phyloP scores from a whole-genome alignment of 2,888 invertebrate species.

The Chrysopilus asiliformis region DNA sequence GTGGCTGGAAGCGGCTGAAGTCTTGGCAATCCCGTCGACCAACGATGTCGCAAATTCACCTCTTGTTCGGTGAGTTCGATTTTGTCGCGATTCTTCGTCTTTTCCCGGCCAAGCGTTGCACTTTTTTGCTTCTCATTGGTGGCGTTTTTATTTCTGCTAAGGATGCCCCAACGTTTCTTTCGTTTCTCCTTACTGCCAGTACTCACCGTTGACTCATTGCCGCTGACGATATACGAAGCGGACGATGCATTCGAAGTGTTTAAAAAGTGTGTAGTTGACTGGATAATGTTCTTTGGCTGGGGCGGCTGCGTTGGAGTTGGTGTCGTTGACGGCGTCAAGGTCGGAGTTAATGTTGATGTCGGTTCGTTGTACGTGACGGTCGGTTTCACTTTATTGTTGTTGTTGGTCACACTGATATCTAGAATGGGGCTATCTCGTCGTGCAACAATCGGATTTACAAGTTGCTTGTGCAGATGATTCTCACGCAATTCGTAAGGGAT shows the following conservation, averaged over 20 bases:
- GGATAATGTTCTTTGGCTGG: neutral
- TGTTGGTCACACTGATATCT: neutral
- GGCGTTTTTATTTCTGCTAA: constrained; percentile 47
- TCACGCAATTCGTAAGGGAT: neutral
- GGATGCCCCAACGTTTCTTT: constrained; percentile 52
- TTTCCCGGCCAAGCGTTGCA: constrained; percentile 55
- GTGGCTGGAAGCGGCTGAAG: constrained; percentile 59
- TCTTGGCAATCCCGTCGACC: constrained; percentile 59
- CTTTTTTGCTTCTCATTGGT: constrained; percentile 42
- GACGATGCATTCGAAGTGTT: neutral
- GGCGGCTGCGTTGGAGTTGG: neutral
- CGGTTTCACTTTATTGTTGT: neutral
- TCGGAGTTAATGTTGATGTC: neutral
- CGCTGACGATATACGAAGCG: neutral
- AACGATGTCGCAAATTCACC: constrained; percentile 46
- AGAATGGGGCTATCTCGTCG: too few relatives aligned
- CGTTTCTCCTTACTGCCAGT: constrained; percentile 43
- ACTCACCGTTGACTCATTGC: neutral
- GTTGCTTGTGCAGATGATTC: neutral
- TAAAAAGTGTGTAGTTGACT: too few relatives aligned
- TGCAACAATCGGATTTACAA: neutral
- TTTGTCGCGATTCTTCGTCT: constrained; percentile 38
- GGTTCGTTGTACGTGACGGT: neutral
- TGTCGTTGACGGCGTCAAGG: neutral
- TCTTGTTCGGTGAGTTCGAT: constrained; percentile 29